A percentile compares a stretch with the other conserved stretches of the same genome.
Evolutionary conservation across 2,888 invertebrate genomes (phyloP).

Genomic region (Luperina testacea): DNA sequence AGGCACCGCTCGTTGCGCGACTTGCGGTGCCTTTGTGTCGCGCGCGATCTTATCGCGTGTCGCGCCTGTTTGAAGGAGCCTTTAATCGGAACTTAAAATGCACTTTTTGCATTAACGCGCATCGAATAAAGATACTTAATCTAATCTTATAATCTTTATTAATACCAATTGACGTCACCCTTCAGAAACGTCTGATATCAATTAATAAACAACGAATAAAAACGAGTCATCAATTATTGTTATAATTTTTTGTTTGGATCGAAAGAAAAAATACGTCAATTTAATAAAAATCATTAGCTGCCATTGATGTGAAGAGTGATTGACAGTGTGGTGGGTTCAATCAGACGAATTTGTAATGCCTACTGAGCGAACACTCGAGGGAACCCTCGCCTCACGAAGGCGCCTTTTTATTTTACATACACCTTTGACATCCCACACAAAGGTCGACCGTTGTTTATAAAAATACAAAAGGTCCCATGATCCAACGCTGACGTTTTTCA

Average conservation of each 20-base stretch:
- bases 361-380: constrained; percentile 74
- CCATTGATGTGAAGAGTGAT: constrained; percentile 73
- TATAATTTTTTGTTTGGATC: constrained; percentile 62
- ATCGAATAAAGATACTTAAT: constrained; percentile 38
- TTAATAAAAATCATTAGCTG: constrained; percentile 76
- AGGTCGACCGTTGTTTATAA: constrained; percentile 54
- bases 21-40: too few species aligned
- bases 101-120: constrained; percentile 48
- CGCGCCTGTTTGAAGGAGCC: too few species aligned
- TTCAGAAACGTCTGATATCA: constrained; percentile 62
- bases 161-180: constrained; percentile 48
- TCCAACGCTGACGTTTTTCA: constrained; percentile 35
- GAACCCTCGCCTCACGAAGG: constrained; percentile 72
- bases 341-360: constrained; percentile 83
- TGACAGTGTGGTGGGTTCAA: constrained; percentile 77
- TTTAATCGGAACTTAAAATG: constrained; percentile 11
- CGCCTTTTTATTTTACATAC: constrained; percentile 65
- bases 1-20: too few species aligned
- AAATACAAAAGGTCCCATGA: constrained; percentile 29
- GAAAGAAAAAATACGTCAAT: constrained; percentile 68
- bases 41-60: too few species aligned
- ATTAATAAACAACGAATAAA: constrained; percentile 64
- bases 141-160: constrained; percentile 48
- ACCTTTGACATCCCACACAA: constrained; percentile 58
- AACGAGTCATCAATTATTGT: constrained; percentile 70